Evolutionary conservation across 2,113 vertebrate species (phyloP).

Genomic region (Ramphastos sulfuratus): DNA sequence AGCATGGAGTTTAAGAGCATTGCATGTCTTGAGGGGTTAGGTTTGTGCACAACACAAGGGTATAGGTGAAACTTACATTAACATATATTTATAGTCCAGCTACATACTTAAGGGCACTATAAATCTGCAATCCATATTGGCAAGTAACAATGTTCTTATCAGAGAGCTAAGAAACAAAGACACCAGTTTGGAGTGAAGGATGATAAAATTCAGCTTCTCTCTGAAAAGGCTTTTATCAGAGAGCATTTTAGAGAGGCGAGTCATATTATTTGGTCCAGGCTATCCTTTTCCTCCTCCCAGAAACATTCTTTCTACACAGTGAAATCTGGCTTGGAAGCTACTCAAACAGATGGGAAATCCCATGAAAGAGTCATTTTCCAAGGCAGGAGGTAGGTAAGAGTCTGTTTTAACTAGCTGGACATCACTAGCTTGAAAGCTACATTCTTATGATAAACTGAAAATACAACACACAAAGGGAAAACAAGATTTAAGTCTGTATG

Average conservation of each 20-base stretch:
- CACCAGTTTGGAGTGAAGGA: neutral
- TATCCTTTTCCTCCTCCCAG: neutral
- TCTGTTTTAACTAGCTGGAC: neutral
- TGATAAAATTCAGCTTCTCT: neutral
- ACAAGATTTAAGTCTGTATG: neutral
- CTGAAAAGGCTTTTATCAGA: neutral
- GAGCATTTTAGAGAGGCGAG: neutral
- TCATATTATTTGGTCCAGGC: neutral
- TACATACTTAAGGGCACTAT: neutral
- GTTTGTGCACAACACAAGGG: neutral
- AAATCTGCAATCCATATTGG: neutral
- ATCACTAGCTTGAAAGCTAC: neutral
- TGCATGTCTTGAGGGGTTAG: neutral
- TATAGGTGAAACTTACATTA: neutral
- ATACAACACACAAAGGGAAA: neutral
- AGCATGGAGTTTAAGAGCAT: neutral
- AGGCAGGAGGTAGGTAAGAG: neutral
- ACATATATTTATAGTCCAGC: neutral
- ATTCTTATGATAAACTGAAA: neutral
- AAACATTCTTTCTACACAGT: neutral
- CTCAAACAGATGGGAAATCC: neutral
- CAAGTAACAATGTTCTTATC: neutral
- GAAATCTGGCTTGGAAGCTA: neutral
- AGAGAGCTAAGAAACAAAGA: neutral
- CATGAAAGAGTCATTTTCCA: neutral